Conservation (phyloP, 2,113 vertebrate species). For the Pseudolaguvia tuberculata region DNA sequence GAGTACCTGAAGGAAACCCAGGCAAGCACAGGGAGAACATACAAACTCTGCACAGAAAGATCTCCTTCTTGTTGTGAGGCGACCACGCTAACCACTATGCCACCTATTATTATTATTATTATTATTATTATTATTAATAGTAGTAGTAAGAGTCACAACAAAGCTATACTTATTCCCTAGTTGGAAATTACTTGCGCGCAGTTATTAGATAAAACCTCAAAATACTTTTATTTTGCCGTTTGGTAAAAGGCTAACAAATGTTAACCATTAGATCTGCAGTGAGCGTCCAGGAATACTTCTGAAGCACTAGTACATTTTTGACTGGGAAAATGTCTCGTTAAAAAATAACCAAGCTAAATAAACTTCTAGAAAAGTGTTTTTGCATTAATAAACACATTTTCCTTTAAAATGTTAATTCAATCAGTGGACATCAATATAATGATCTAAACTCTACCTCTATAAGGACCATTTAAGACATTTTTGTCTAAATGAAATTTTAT, state of each 20-base stretch:
- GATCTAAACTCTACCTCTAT: neutral
- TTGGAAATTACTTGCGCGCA: neutral
- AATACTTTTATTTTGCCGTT: neutral
- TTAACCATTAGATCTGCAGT: neutral
- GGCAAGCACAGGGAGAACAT: too few species aligned
- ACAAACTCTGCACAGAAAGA: too few species aligned
- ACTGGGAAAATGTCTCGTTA: too few species aligned
- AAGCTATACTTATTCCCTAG: neutral
- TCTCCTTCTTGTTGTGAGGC: too few species aligned
- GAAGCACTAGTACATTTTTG: too few species aligned
- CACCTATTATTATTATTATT: neutral
- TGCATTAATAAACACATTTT: too few species aligned
- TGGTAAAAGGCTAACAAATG: neutral
- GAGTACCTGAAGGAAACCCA: too few species aligned
- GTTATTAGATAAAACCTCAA: neutral
- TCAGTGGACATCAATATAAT: neutral
- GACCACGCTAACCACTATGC: too few species aligned
- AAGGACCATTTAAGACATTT: neutral
- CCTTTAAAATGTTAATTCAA: neutral
- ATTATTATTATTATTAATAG: too few species aligned
- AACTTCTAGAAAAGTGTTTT: neutral
- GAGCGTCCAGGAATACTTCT: neutral
- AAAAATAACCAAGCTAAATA: neutral
- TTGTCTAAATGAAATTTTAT: neutral
- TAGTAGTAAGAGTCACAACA: too few species aligned